Evolutionary conservation across 2,888 invertebrate genomes (phyloP).

Genomic region (Plagiodera versicolora): DNA sequence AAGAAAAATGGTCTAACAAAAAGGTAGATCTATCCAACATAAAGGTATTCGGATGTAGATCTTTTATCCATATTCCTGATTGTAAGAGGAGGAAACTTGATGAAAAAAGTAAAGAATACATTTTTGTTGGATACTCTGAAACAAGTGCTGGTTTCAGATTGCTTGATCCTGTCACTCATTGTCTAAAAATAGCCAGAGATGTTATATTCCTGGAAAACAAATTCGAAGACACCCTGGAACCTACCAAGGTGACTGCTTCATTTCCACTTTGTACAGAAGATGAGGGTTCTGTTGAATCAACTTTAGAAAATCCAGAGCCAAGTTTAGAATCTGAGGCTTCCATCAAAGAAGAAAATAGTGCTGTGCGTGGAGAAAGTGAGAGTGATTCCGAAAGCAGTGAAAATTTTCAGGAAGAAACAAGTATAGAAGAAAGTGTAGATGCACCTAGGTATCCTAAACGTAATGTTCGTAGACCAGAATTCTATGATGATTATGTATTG

Average conservation of each 20-base stretch:
- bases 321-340: background rate
- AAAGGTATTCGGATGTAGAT: background rate
- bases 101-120: slow-evolving; percentile 3
- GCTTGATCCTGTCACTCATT: slow-evolving; percentile 24
- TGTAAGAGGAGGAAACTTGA: slow-evolving; percentile 16
- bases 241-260: too few relatives aligned
- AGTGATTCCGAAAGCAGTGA: background rate
- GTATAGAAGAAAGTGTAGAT: background rate
- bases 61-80: slow-evolving; percentile 17
- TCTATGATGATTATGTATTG: background rate
- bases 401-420: background rate
- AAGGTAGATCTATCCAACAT: slow-evolving; percentile 20
- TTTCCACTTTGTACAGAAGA: too few relatives aligned
- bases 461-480: background rate
- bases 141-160: slow-evolving; percentile 24
- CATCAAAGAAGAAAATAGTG: background rate
- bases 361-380: background rate
- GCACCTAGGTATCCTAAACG: slow-evolving; percentile 1
- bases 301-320: background rate
- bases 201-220: background rate
- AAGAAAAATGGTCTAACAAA: slow-evolving; percentile 23
- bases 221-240: background rate
- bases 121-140: slow-evolving; percentile 6
- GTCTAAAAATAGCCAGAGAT: background rate
- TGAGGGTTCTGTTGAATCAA: too few relatives aligned